Conservation (phyloP, 2,888 invertebrate genomes). For the Xiphydria camelus region DNA sequence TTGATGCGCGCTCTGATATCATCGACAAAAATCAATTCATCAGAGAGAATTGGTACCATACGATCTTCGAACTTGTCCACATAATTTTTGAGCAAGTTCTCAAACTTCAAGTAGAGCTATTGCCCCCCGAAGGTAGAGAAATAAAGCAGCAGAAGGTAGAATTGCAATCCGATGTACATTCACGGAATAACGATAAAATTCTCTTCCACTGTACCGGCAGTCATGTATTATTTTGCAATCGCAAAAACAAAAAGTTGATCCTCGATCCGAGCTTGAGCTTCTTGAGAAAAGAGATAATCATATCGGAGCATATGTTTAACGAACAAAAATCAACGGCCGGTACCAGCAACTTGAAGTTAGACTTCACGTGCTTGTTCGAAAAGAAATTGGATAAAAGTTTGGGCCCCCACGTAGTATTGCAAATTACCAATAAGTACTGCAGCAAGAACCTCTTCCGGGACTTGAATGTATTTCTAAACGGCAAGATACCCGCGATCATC, state of each 20-base stretch:
- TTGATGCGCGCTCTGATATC: constrained; percentile 21
- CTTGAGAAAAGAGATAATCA: constrained; percentile 50
- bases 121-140: constrained; percentile 27
- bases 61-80: constrained; percentile 42
- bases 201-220: constrained; percentile 43
- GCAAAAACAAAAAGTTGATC: constrained; percentile 39
- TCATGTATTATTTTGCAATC: constrained; percentile 48
- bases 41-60: constrained; percentile 41
- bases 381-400: constrained; percentile 34
- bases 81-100: constrained; percentile 49
- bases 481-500: constrained; percentile 39
- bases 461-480: constrained; percentile 38
- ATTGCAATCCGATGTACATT: constrained; percentile 50
- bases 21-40: constrained; percentile 29
- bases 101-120: constrained; percentile 39
- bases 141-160: constrained; percentile 50
- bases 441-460: constrained; percentile 44
- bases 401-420: constrained; percentile 41
- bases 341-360: constrained; percentile 33
- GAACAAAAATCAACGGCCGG: constrained; percentile 26
- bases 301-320: constrained; percentile 46
- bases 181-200: constrained; percentile 39
- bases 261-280: constrained; percentile 33
- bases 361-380: constrained; percentile 45
- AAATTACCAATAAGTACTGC: constrained; percentile 34